Base-by-base conservation (phyloP, 1,140 invertebrate genomes). In the Telenomus remus region DNA sequence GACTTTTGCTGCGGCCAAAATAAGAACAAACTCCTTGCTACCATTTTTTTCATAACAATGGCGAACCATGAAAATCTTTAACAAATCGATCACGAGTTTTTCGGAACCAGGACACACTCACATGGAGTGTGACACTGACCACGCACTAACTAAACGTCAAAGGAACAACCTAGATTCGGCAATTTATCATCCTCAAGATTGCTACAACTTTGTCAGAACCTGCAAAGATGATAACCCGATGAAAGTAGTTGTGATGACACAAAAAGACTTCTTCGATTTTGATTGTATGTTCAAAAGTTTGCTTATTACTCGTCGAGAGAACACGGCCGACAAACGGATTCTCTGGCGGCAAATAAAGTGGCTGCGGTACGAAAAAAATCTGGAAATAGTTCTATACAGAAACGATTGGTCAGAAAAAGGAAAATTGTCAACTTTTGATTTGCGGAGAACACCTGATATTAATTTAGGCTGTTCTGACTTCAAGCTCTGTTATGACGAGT, bases 21-120 rank as follows among this genome's bases (percentile, higher is more conserved):
- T n/a, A n/a, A n/a, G n/a, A n/a, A n/a, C n/a, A n/a, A n/a, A n/a
- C n/a, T n/a, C n/a, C n/a, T n/a, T n/a, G n/a, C n/a, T n/a, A n/a
- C n/a, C n/a, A n/a, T n/a, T n/a, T n/a, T n/a, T n/a, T n/a, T n/a
- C n/a, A n/a, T n/a, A n/a, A n/a, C n/a, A n/a, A n/a, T n/a, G n/a
- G n/a, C n/a, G n/a, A n/a, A n/a, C n/a, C n/a, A n/a, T 78, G 50
- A 44, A 79, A 65, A 34, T 19, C 6, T n/a, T n/a, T n/a, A n/a
- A n/a, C n/a, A n/a, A n/a, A 73, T 86, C 15, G 78, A 84, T 49
- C 83, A 86, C 57, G 84, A 85, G 48, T 86, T 85, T 70, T n/a
- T 86, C n/a, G 15, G 78, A 83, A 13, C 69, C 79, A 50, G 81
- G 84, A 11, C 83, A 86, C 50, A 81, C 75, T 1, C 75, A 80